phyloP scores from a whole-genome alignment of 2,797 vertebrate species.

The Pogoniulus pusillus region DNA sequence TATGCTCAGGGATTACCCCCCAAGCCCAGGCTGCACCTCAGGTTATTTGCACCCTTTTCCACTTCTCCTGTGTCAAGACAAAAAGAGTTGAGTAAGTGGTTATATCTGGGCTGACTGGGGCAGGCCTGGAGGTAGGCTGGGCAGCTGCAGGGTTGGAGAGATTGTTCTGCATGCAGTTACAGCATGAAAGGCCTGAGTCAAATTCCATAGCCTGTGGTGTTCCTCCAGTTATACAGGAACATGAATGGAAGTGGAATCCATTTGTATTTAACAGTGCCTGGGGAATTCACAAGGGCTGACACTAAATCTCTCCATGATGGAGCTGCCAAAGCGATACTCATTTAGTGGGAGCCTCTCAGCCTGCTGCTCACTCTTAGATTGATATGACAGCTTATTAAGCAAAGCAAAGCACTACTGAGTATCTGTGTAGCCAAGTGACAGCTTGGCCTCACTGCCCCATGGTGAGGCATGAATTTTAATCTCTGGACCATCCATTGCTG shows the following conservation, averaged over 20 bases:
- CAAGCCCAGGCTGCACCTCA: not conserved
- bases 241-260: conserved; percentile 44
- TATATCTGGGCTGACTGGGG: not conserved
- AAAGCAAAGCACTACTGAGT: conserved; percentile 58
- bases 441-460: not conserved
- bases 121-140: not conserved
- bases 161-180: not conserved
- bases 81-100: not conserved
- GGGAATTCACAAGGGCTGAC: conserved; percentile 29
- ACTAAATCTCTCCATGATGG: conserved; percentile 34
- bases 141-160: not conserved
- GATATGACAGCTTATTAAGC: conserved; percentile 60
- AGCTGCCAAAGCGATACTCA: conserved; percentile 47
- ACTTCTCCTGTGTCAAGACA: not conserved
- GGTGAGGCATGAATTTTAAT: conserved; percentile 49
- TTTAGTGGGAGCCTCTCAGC: conserved; percentile 54
- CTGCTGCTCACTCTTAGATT: conserved; percentile 37
- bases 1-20: not conserved
- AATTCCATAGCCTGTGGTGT: not conserved
- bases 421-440: conserved; percentile 48
- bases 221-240: not conserved
- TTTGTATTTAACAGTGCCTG: conserved; percentile 12
- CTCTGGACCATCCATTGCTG: not conserved
- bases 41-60: not conserved
- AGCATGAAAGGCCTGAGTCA: not conserved